Percentiles rank a stretch among this genome's conserved stretches.
phyloP scores from a whole-genome alignment of 2,888 invertebrate species.

The Andrena camellia region DNA sequence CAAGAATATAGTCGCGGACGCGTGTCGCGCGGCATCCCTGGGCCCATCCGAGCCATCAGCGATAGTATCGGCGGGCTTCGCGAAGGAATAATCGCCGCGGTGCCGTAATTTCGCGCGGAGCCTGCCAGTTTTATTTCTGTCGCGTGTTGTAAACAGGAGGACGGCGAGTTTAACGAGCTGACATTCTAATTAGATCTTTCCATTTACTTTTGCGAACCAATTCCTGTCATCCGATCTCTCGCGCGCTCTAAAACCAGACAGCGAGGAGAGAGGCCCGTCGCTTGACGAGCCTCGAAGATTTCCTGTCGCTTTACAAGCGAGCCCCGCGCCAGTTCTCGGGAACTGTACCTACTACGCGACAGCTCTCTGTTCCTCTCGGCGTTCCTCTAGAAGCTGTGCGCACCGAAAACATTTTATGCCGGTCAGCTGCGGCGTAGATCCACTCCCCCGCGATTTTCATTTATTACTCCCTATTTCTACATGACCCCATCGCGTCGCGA shows the following conservation, averaged over 20 bases:
- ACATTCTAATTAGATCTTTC: constrained; percentile 69
- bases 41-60: constrained; percentile 14
- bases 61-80: constrained; percentile 39
- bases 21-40: constrained; percentile 1
- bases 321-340: not conserved
- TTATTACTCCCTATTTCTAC: not conserved
- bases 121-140: constrained; percentile 69
- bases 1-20: constrained; percentile 29
- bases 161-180: constrained; percentile 68
- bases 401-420: constrained; percentile 17
- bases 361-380: no score
- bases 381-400: not conserved
- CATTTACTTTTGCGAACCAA: constrained; percentile 64
- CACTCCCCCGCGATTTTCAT: no score
- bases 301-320: constrained; percentile 16
- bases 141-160: constrained; percentile 58
- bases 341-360: no score
- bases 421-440: not conserved
- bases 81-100: constrained; percentile 27
- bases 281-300: constrained; percentile 19
- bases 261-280: constrained; percentile 3
- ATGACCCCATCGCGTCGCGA: not conserved
- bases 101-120: constrained; percentile 40
- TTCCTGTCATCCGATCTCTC: constrained; percentile 56
- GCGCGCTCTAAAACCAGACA: constrained; percentile 35